Conservation (phyloP, 2,797 vertebrate species). For the Bufotes viridis region DNA sequence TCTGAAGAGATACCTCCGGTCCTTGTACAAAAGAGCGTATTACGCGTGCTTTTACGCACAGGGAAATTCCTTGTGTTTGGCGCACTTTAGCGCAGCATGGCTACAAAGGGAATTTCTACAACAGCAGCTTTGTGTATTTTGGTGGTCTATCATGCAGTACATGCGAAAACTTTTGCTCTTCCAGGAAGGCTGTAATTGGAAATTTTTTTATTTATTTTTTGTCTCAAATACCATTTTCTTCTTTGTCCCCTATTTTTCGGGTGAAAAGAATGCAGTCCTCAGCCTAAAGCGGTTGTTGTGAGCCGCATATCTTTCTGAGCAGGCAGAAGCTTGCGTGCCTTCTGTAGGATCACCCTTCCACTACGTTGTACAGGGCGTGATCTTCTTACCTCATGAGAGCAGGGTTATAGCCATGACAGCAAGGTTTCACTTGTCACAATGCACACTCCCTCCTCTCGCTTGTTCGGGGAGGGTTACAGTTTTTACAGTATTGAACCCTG, state of each 20-base stretch:
- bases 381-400: conserved; percentile 28
- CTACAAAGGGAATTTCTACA: too few species aligned
- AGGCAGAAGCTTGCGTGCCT: conserved; percentile 9
- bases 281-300: background rate
- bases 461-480: background rate
- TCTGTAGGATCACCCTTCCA: background rate
- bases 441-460: background rate
- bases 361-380: conserved; percentile 9
- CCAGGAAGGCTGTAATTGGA: too few species aligned
- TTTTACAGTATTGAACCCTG: background rate
- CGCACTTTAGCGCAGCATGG: too few species aligned
- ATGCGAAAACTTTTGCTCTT: too few species aligned
- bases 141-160: too few species aligned
- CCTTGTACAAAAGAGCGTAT: too few species aligned
- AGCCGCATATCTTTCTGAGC: background rate
- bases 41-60: too few species aligned
- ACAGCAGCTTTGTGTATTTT: too few species aligned
- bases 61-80: too few species aligned
- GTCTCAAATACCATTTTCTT: background rate
- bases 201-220: background rate
- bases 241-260: background rate
- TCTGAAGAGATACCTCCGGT: too few species aligned
- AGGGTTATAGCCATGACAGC: background rate
- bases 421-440: conserved; percentile 32
- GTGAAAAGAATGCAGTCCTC: background rate